Evolutionary conservation across 2,797 vertebrate genomes (phyloP).

Genomic region (Sphenopsis melanotis): DNA sequence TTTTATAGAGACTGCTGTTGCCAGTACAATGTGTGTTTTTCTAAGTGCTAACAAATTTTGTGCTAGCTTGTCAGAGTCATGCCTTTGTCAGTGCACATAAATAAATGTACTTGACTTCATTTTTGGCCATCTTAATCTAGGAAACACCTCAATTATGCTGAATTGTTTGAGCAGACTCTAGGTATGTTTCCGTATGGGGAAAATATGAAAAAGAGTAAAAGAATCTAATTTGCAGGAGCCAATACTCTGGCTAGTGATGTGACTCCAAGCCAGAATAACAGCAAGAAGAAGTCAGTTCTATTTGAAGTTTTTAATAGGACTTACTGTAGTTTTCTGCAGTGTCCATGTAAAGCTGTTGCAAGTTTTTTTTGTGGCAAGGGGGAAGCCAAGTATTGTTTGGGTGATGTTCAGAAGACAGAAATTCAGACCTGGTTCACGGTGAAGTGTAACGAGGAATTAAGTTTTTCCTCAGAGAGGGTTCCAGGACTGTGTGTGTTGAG

Average conservation of each 20-base stretch:
- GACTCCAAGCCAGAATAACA: not conserved
- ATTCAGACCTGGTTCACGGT: not conserved
- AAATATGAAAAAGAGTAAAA: not conserved
- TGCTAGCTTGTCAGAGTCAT: not conserved
- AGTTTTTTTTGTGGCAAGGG: not conserved
- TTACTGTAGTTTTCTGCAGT: not conserved
- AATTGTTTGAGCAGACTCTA: not conserved
- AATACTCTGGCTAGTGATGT: not conserved
- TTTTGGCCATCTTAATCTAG: not conserved
- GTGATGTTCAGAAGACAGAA: not conserved
- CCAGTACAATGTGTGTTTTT: not conserved
- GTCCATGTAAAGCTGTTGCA: not conserved
- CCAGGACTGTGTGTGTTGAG: not conserved
- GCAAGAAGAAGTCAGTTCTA: not conserved
- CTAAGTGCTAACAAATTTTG: not conserved
- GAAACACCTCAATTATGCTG: not conserved
- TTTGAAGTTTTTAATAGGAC: not conserved
- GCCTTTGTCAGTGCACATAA: not conserved
- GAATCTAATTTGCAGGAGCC: not conserved
- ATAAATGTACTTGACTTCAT: not conserved
- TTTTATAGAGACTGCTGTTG: not conserved
- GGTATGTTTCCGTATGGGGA: not conserved
- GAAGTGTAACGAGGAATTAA: not conserved
- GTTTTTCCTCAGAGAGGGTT: not conserved
- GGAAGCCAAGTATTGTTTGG: not conserved